Base-by-base conservation (phyloP, 2,113 vertebrate genomes). In the Pangasianodon gigas region DNA sequence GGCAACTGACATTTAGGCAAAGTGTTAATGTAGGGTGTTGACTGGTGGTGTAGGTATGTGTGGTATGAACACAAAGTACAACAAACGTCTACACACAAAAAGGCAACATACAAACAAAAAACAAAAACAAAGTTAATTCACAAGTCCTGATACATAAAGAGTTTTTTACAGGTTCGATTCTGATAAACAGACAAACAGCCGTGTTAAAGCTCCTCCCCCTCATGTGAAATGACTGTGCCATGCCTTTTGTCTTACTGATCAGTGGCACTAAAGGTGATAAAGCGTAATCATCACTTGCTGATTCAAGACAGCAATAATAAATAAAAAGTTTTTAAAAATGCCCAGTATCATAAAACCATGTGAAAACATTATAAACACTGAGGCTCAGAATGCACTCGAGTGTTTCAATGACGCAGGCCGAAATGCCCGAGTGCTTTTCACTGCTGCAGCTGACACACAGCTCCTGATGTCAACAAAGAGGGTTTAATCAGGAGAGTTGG, bases 401-500 rank as follows among this genome's bases (percentile, higher is more conserved):
- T 6, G 41, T 44, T 75, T 75, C 52, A 51, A 51, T 58, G 51
- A 83, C 77, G 85, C 77, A 80, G 88, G 88, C 89, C 91, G 89
- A 87, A 90, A 91, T 84, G 37, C 89, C 85, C 54, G 29, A 77
- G 56, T 37, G 67, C 82, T 89, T 62, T 86, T 83, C 37, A 92
- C n/a, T 80, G 77, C 85, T 87, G 85, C 90, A 74, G 85, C 37
- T 85, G 87, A 87, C 56, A 58, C 71, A 54, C 85, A 75, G 69
- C 56, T 87, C 77, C 86, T 90, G 74, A 84, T 71, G 58, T 90
- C 91, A 89, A 91, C 80, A 88, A 91, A 71, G 46, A 87, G 29
- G 85, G 19, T 87, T 82, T 88, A 88, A 89, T 91, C 87, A 88
- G 37, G 85, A 10, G 37, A 41, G 85, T 58, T 51, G 21, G 60